These are phyloP conservation scores for Agrotis clavis DNA, from an alignment of 2,888 invertebrate species.

Conservation along the genomic window DNA sequence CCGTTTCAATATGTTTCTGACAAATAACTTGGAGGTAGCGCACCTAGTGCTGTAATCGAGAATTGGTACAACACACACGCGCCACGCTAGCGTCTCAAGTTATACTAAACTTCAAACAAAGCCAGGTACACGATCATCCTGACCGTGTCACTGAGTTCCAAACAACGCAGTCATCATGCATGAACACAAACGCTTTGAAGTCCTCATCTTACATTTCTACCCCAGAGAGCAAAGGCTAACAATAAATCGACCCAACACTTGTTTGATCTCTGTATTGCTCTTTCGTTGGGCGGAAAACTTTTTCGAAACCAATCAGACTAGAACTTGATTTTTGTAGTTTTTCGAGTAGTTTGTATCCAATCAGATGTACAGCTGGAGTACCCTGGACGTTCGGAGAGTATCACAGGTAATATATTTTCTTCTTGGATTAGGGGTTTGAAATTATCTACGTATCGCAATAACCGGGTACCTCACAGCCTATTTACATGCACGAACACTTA, in stretches of 20 bases:
- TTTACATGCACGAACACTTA: too few species aligned
- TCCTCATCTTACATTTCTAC: conserved; percentile 27
- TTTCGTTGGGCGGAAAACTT: conserved; percentile 39
- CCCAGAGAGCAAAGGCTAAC: conserved; percentile 42
- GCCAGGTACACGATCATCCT: too few species aligned
- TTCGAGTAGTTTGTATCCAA: conserved; percentile 19
- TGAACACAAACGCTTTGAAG: conserved; percentile 42
- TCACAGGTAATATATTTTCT: conserved; percentile 25
- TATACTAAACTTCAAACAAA: too few species aligned
- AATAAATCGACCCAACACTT: conserved; percentile 57
- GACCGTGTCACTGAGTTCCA: not conserved
- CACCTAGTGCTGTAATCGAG: not conserved
- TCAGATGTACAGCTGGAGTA: conserved; percentile 25
- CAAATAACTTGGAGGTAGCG: not conserved
- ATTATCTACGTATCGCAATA: conserved; percentile 7
- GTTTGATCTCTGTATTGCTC: conserved; percentile 56
- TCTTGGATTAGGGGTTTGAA: not conserved
- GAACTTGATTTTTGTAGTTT: conserved; percentile 30
- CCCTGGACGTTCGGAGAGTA: not conserved
- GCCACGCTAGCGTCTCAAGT: not conserved
- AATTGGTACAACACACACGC: not conserved
- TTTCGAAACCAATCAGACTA: conserved; percentile 36
- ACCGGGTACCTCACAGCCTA: too few species aligned
- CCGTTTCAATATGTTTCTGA: not conserved
- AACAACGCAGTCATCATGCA: conserved; percentile 14